Percentiles rank a stretch among this genome's conserved stretches.
These are phyloP conservation scores for Tragelaphus imberbis DNA, from an alignment of 2,113 vertebrate species.

Conservation along the genomic window DNA sequence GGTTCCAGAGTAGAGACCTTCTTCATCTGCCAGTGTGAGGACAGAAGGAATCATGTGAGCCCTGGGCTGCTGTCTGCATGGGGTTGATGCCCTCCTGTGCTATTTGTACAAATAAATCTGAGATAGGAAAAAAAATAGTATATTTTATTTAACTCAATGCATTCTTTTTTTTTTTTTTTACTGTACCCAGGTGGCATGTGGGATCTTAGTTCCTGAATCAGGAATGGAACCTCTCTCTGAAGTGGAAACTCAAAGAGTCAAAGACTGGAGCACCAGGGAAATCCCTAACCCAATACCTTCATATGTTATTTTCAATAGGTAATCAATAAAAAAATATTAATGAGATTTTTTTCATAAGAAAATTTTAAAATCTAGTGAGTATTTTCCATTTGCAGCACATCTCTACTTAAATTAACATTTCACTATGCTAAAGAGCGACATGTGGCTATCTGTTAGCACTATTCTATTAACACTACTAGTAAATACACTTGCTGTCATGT, in stretches of 20 bases:
- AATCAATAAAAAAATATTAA: not conserved
- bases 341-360: not conserved
- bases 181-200: accelerated
- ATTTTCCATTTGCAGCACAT: not conserved
- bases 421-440: not conserved
- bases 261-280: not conserved
- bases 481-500: not conserved
- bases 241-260: not conserved
- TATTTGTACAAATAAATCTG: not conserved
- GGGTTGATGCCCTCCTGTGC: not conserved
- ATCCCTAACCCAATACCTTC: not conserved
- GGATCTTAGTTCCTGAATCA: not conserved
- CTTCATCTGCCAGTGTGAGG: not conserved
- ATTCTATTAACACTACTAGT: not conserved
- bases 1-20: not conserved
- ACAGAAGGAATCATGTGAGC: not conserved
- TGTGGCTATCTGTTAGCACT: not conserved
- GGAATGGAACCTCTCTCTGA: not conserved
- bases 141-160: not conserved
- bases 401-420: not conserved
- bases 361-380: not conserved
- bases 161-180: not conserved
- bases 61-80: not conserved
- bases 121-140: not conserved
- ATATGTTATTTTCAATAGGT: not conserved